Conservation (phyloP, 2,797 vertebrate species). For the Sebastes hubbsi region DNA sequence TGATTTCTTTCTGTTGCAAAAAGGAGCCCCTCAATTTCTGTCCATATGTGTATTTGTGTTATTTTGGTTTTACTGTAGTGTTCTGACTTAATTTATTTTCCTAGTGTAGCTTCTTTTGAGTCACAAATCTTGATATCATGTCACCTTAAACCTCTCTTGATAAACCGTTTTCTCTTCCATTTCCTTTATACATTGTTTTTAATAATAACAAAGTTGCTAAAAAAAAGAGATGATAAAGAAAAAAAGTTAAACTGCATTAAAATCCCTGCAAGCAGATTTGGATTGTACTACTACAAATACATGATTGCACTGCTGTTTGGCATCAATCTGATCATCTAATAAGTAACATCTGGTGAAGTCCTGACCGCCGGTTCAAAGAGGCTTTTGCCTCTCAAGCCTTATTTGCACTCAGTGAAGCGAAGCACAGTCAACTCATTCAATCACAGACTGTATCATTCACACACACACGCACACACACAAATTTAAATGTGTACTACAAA, state of each 20-base stretch:
- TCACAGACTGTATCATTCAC: background rate
- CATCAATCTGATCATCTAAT: constrained; percentile 32
- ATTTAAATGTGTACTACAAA: background rate
- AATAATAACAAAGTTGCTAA: background rate
- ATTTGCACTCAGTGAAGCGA: constrained; percentile 12
- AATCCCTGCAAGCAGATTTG: constrained; percentile 2
- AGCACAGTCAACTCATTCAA: constrained; percentile 25
- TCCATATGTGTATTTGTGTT: background rate
- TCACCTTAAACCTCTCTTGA: background rate
- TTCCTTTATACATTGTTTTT: background rate
- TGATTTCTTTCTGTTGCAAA: background rate
- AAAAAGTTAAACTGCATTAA: background rate
- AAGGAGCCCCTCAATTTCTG: background rate
- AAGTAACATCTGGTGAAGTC: constrained; percentile 48
- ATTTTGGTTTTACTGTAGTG: background rate
- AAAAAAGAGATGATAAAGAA: too few species aligned
- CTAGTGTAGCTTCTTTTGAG: background rate
- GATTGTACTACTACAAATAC: background rate
- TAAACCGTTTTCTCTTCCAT: background rate
- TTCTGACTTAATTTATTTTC: background rate
- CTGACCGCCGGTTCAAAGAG: constrained; percentile 6
- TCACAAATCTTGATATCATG: background rate
- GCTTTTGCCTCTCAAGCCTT: constrained; percentile 21
- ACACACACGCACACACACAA: background rate
- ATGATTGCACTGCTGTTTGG: background rate